Conservation (phyloP, 2,888 invertebrate species). For the Sminthurinus aureus region DNA sequence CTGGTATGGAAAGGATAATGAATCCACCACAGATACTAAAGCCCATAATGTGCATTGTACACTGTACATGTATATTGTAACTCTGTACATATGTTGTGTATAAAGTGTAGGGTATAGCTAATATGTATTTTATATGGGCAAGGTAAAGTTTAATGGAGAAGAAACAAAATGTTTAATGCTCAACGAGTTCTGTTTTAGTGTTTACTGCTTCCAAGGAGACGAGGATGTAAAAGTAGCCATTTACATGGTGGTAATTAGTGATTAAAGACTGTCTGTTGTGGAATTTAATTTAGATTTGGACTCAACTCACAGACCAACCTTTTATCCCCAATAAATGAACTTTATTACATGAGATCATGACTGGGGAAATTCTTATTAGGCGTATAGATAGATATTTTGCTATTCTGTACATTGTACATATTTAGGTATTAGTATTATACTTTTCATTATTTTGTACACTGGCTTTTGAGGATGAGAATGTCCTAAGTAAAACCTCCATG, state of each 20-base stretch:
- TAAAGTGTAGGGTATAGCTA: too few relatives aligned
- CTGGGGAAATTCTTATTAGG: background rate
- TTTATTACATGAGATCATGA: background rate
- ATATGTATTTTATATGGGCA: background rate
- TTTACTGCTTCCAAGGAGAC: conserved; percentile 9
- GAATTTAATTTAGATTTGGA: conserved; percentile 35
- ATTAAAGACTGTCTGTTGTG: conserved; percentile 33
- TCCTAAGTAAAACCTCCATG: too few relatives aligned
- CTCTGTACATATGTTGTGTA: too few relatives aligned
- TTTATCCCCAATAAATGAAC: background rate
- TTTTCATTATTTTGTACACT: too few relatives aligned
- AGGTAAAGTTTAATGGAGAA: conserved; percentile 26
- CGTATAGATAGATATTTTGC: too few relatives aligned
- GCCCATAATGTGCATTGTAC: too few relatives aligned
- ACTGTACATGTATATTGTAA: too few relatives aligned
- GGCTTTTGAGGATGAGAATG: too few relatives aligned
- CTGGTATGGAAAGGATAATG: background rate
- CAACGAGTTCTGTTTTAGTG: conserved; percentile 18
- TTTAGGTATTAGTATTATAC: too few relatives aligned
- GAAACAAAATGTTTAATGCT: conserved; percentile 20
- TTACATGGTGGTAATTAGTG: conserved; percentile 38
- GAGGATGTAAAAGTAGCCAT: conserved; percentile 32
- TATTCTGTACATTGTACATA: too few relatives aligned
- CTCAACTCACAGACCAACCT: background rate
- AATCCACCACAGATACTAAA: too few relatives aligned